A percentile compares a stretch with the other conserved stretches of the same genome.
Conservation (phyloP, 2,113 vertebrate species). For the Apeltes quadracus region DNA sequence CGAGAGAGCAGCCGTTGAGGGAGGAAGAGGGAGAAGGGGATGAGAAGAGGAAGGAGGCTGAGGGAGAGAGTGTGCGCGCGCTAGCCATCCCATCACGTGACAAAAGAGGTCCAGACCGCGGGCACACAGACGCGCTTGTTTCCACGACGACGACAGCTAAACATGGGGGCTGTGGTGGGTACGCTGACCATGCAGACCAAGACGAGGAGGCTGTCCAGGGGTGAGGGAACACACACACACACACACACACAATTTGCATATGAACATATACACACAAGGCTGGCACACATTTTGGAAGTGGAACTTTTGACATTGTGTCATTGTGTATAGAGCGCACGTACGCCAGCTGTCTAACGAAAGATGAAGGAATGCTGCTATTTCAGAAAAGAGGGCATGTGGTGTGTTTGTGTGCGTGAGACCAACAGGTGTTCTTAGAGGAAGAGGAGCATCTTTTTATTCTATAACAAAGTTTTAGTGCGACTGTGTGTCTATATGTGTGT, state of each 20-base stretch:
- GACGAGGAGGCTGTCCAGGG: constrained; percentile 92
- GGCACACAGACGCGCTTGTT: constrained; percentile 69
- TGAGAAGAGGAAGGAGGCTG: constrained; percentile 59
- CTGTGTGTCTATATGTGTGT: background rate
- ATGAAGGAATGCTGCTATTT: constrained; percentile 41
- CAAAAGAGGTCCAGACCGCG: constrained; percentile 65
- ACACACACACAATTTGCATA: constrained; percentile 18
- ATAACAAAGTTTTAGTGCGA: constrained; percentile 50
- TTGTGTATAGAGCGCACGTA: background rate
- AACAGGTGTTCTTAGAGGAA: constrained; percentile 61
- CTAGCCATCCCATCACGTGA: constrained; percentile 69
- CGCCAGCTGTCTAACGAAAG: constrained; percentile 6
- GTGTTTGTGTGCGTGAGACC: constrained; percentile 15
- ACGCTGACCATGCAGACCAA: constrained; percentile 96
- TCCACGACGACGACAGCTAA: constrained; percentile 77
- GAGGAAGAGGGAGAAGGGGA: constrained; percentile 51
- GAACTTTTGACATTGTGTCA: constrained; percentile 42
- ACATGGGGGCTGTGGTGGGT: constrained; percentile 97
- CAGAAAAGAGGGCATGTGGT: constrained; percentile 11
- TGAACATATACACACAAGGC: background rate
- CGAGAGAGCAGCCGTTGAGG: constrained; percentile 27
- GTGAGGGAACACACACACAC: constrained; percentile 80
- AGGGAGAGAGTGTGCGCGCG: constrained; percentile 32
- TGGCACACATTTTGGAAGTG: background rate
- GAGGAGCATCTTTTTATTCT: constrained; percentile 27